These are phyloP conservation scores for Drosophila melanica DNA, from an alignment of 1,140 invertebrate species.

Conservation along the genomic window DNA sequence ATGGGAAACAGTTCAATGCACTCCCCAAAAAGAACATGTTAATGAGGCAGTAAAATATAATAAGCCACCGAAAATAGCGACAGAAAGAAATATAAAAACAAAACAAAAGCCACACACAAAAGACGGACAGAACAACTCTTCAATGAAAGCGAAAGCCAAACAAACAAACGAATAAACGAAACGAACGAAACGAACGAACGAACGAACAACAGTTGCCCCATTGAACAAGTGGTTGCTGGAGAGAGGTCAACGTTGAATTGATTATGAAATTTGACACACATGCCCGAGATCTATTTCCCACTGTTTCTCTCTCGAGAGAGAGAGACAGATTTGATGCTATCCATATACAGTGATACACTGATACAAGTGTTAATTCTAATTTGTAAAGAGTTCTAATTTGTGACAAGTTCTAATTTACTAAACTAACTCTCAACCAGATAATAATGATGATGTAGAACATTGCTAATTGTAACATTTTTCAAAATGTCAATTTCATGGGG, in stretches of 20 bases:
- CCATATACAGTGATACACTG: not conserved
- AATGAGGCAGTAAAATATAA: constrained; percentile 20
- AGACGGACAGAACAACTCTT: constrained; percentile 57
- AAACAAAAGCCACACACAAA: constrained; percentile 29
- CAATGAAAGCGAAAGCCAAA: constrained; percentile 64
- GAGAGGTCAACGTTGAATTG: constrained; percentile 45
- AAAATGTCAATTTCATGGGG: too few species aligned
- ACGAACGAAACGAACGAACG: constrained; percentile 3
- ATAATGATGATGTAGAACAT: too few species aligned
- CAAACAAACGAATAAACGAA: constrained; percentile 5
- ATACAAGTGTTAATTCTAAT: not conserved
- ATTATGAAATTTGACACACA: constrained; percentile 49
- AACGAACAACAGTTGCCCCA: constrained; percentile 1
- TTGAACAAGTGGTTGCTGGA: constrained; percentile 59
- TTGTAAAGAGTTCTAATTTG: not conserved
- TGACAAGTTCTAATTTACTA: too few species aligned
- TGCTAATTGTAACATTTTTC: not conserved
- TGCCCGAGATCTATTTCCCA: constrained; percentile 22
- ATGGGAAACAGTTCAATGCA: constrained; percentile 53
- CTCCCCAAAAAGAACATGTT: constrained; percentile 26
- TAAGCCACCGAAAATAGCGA: not conserved
- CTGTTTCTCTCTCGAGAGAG: not conserved
- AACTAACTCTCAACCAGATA: too few species aligned
- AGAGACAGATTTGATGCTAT: not conserved
- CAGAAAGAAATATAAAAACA: constrained; percentile 2